A percentile compares a stretch with the other conserved stretches of the same genome.
Conservation (phyloP, 2,797 vertebrate species). For the Emydoidea blandingii region DNA sequence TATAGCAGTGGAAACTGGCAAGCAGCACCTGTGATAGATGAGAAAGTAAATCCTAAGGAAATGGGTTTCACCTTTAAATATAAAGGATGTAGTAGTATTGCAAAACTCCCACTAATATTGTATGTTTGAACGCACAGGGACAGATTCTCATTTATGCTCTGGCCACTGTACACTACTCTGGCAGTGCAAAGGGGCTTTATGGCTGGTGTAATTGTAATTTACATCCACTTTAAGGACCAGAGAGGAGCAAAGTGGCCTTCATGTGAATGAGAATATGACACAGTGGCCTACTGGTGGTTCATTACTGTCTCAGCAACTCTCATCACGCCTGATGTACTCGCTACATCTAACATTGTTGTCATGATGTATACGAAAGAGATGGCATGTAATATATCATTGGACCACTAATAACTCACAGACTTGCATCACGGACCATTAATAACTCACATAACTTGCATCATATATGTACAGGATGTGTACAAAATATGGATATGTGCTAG, state of each 20-base stretch:
- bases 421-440: too few relatives aligned
- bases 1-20: background rate
- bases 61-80: background rate
- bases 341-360: too few relatives aligned
- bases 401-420: too few relatives aligned
- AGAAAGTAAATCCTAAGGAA: background rate
- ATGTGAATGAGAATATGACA: background rate
- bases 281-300: too few relatives aligned
- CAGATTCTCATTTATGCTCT: background rate
- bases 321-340: too few relatives aligned
- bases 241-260: background rate
- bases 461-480: background rate
- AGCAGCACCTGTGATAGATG: background rate
- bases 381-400: too few relatives aligned
- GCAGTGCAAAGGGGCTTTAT: background rate
- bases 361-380: too few relatives aligned
- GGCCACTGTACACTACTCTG: background rate
- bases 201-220: background rate
- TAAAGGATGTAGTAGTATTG: background rate
- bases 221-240: too few relatives aligned
- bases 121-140: background rate
- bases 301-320: too few relatives aligned
- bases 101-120: too few relatives aligned
- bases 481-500: background rate
- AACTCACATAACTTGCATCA: background rate